These are phyloP conservation scores for Narcine bancroftii DNA, from an alignment of 2,113 vertebrate species.

Conservation along the genomic window DNA sequence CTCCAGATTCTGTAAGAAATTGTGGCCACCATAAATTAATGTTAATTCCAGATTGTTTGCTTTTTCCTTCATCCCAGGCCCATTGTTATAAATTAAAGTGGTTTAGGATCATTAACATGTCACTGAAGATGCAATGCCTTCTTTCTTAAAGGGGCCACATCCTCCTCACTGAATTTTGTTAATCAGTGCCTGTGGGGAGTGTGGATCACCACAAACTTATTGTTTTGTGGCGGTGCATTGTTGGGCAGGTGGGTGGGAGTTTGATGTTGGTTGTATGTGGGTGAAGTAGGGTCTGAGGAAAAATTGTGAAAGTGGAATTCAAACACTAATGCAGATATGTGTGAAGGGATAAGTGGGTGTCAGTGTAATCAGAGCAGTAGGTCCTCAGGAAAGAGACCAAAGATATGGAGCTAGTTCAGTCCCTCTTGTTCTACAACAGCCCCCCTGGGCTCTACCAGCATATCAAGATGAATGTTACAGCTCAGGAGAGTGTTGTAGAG, in stretches of 20 bases:
- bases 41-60: background rate
- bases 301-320: background rate
- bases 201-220: background rate
- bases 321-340: background rate
- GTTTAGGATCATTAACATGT: background rate
- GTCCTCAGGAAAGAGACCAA: too few relatives aligned
- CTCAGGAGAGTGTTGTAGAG: too few relatives aligned
- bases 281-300: too few relatives aligned
- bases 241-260: too few relatives aligned
- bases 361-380: background rate
- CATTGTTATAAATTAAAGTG: background rate
- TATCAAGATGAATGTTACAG: too few relatives aligned
- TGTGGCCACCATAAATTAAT: background rate
- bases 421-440: too few relatives aligned
- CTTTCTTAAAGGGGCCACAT: background rate
- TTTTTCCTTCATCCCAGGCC: background rate
- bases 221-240: background rate
- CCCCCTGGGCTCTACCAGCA: too few relatives aligned
- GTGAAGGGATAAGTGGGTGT: background rate
- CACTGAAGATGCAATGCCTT: background rate
- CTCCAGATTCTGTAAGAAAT: too few relatives aligned
- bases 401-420: too few relatives aligned
- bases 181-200: background rate
- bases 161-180: background rate
- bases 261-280: too few relatives aligned